Conservation (phyloP, 2,888 invertebrate species). For the Ectemnius continuus region DNA sequence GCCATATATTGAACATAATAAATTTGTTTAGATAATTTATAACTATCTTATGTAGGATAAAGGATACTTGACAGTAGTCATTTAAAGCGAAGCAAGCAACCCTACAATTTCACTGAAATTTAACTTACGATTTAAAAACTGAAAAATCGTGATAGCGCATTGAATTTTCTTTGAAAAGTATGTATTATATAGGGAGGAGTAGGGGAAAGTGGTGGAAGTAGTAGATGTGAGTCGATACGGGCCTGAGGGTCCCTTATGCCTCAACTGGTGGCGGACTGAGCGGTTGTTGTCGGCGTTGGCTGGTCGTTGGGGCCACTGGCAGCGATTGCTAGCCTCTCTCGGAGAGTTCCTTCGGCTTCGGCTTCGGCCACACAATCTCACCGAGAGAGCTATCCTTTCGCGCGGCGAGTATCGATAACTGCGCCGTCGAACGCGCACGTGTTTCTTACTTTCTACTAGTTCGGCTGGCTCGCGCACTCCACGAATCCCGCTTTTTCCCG, state of each 20-base stretch:
- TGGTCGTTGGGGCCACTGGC: conserved; percentile 68
- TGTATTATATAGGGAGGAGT: no score
- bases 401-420: conserved; percentile 40
- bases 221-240: conserved; percentile 53
- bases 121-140: no score
- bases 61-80: not conserved
- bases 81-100: not conserved
- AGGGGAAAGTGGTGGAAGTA: not conserved
- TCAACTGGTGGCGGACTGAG: conserved; percentile 60
- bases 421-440: conserved; percentile 48
- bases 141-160: no score
- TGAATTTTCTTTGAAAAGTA: no score
- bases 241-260: conserved; percentile 72
- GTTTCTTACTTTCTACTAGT: conserved; percentile 19
- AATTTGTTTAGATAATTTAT: no score
- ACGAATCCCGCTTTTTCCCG: not conserved
- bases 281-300: conserved; percentile 67
- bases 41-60: not conserved
- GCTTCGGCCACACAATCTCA: conserved; percentile 60
- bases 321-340: conserved; percentile 65
- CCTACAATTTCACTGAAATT: no score
- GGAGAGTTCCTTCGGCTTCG: not conserved
- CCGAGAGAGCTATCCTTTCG: conserved; percentile 41
- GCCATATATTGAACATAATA: no score
- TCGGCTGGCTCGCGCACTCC: not conserved